Evolutionary conservation across 2,113 vertebrate genomes (phyloP), one percentile per base, ranked within the genome.

Genomic region (Leucosticte australis): DNA sequence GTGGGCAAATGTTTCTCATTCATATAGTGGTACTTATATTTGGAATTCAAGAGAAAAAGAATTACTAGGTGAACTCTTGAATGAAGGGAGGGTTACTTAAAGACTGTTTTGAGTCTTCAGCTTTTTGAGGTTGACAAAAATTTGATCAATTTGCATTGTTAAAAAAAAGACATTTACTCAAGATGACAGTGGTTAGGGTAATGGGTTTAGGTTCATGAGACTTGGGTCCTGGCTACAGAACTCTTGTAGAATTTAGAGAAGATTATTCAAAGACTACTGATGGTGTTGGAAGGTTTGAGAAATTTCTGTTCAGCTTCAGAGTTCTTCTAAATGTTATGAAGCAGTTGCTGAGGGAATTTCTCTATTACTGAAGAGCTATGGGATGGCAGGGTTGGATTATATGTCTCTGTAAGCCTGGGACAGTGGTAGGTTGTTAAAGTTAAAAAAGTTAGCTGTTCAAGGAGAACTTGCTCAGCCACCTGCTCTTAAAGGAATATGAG

Each of bases 351-450:
- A 74, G 27, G 30, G 18, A 73, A 30, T 83, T 68, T 26, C 10
- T 88, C 11, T 55, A 0, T 83, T 80, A 16, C 33, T 28, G 23
- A 30, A 23, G 0, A 0, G 55, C 41, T 56, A 0, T 60, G 50
- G 15, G 9, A 15, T 50, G 28, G 19, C 39, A 82, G 44, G 11
- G 15, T 60, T 89, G 35, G 30, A 31, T 73, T 71, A 9, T 4
- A 2, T 56, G 23, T 19, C 4, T 50, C 49, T 83, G 44, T 44
- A 46, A 52, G 49, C 15, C 30, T 50, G 41, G 57, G 22, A 37
- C 17, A 82, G 8, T 7, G n/a, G 19, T 15, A 35, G 16, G 7
- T 41, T 57, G 15, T 64, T 46, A 15, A 22, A 65, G 21, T 37
- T 65, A 0, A 12, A 56, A 60, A 84, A 62, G 4, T 22, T 26